These are phyloP conservation scores for Brachynemurus nebulosus DNA, from an alignment of 2,888 invertebrate genomes.

Conservation along the genomic window DNA sequence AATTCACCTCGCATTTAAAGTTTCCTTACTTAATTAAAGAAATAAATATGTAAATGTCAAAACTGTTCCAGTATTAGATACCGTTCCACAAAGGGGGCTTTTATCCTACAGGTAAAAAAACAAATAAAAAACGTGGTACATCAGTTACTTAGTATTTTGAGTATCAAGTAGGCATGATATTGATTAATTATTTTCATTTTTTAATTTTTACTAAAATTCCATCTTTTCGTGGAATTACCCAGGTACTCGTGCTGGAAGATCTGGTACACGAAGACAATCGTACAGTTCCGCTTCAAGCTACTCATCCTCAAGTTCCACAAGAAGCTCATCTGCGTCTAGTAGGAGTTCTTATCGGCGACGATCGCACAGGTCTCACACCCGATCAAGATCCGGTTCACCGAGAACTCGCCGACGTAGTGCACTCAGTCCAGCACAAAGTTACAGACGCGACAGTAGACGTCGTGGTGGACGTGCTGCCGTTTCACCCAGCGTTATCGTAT, in stretches of 20 bases:
- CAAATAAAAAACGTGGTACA: too few relatives aligned
- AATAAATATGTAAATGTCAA: too few relatives aligned
- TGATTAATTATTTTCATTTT: too few relatives aligned
- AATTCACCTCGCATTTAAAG: too few relatives aligned
- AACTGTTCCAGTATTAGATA: too few relatives aligned
- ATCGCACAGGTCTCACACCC: constrained; percentile 31
- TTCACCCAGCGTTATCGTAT: constrained; percentile 49
- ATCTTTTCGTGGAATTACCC: too few relatives aligned
- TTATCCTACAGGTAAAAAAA: too few relatives aligned
- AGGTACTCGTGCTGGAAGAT: constrained; percentile 32
- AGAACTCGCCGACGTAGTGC: constrained; percentile 5
- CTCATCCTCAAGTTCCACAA: constrained; percentile 36
- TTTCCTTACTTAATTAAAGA: too few relatives aligned
- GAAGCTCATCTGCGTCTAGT: constrained; percentile 28
- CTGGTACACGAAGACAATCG: constrained; percentile 38
- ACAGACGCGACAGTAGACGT: background rate
- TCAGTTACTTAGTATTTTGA: too few relatives aligned
- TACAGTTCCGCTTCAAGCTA: constrained; percentile 62
- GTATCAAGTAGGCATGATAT: too few relatives aligned
- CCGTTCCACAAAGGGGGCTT: too few relatives aligned
- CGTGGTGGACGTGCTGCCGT: constrained; percentile 34
- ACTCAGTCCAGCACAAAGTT: constrained; percentile 13
- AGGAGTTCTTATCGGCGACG: constrained; percentile 26
- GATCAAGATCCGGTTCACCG: constrained; percentile 37
- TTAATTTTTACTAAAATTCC: too few relatives aligned